phyloP scores from a whole-genome alignment of 2,797 vertebrate genomes.

The Carapus acus region DNA sequence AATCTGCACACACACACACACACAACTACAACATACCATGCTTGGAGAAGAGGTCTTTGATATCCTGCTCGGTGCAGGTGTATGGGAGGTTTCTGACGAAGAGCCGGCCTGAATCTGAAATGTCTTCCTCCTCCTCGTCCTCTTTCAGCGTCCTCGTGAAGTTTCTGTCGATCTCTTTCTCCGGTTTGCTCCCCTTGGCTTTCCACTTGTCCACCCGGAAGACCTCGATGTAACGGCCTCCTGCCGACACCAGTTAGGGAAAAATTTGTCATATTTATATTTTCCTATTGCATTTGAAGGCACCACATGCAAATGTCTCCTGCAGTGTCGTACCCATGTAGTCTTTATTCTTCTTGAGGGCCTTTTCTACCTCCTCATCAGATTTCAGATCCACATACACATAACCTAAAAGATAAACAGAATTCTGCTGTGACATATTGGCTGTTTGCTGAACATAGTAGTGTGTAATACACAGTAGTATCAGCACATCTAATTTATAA shows the following conservation, averaged over 20 bases:
- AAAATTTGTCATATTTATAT: too few species aligned
- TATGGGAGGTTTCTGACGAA: constrained; percentile 94
- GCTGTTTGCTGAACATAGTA: neutral
- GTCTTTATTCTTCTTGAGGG: constrained; percentile 85
- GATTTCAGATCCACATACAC: constrained; percentile 87
- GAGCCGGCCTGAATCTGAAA: constrained; percentile 89
- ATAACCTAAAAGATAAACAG: constrained; percentile 74
- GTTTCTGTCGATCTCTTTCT: constrained; percentile 52
- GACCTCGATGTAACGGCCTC: constrained; percentile 84
- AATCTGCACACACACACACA: neutral
- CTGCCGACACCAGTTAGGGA: constrained; percentile 57
- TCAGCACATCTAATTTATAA: too few species aligned
- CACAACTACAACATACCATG: constrained; percentile 69
- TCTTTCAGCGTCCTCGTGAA: constrained; percentile 79
- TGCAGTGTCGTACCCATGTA: constrained; percentile 81
- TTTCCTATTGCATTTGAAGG: too few species aligned
- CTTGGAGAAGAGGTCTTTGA: constrained; percentile 81
- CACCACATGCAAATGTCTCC: neutral
- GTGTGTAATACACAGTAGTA: neutral
- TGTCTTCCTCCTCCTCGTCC: constrained; percentile 88
- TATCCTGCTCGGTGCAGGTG: constrained; percentile 86
- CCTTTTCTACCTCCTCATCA: constrained; percentile 82
- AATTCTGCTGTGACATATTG: constrained; percentile 7
- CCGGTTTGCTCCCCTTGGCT: constrained; percentile 19
- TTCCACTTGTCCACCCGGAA: constrained; percentile 62